Evolutionary conservation across 1,140 invertebrate species (phyloP), one percentile per base, ranked within the genome.

Genomic region (Heliconius himera): DNA sequence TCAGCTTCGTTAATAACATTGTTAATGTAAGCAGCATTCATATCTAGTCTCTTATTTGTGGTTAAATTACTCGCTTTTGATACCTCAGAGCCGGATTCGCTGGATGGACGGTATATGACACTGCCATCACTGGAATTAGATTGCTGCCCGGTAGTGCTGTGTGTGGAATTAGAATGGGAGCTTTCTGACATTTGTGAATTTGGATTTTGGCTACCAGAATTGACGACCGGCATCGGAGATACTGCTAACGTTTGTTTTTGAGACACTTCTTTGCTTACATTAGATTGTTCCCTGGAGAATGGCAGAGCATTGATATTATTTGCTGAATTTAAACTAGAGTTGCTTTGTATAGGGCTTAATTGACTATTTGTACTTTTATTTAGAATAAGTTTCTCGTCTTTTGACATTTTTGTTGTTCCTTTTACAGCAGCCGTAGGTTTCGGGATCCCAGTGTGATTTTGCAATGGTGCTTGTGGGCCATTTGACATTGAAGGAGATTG

Each of bases 371-470:
- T 90, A 91, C 91, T 92, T 87, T 94, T 94, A 83, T 91, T 83
- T 76, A 92, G 88, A 81, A 87, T 81, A 86, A 91, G 90, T 84
- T 89, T 94, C 80, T 95, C 94, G 75, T 95, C 94, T 89, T 95
- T 95, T 26, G 94, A 95, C 76, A 96, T 95, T 94, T 97, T 97
- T 56, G 96, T 96, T 3, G 97, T 98, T 83, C 98, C 98, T 95
- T 98, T 98, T 5, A 99, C 97, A 78, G 98, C 97, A 18, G 98
- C 97, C 22, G 97, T 98, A 6, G 98, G 98, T 94, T 98, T 98
- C 2, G 98, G 98, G 86, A 98, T 97, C 20, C 97, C 97, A 11
- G 97, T 98, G 8, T 91, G 90, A 83, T 90, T 91, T 83, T 89
- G 91, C 33, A 87, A 83, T 36, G 90, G 85, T 76, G 88, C 77